Evolutionary conservation across 2,113 vertebrate species (phyloP), one percentile per base, ranked within the genome.

Genomic region (Nycticebus coucang): DNA sequence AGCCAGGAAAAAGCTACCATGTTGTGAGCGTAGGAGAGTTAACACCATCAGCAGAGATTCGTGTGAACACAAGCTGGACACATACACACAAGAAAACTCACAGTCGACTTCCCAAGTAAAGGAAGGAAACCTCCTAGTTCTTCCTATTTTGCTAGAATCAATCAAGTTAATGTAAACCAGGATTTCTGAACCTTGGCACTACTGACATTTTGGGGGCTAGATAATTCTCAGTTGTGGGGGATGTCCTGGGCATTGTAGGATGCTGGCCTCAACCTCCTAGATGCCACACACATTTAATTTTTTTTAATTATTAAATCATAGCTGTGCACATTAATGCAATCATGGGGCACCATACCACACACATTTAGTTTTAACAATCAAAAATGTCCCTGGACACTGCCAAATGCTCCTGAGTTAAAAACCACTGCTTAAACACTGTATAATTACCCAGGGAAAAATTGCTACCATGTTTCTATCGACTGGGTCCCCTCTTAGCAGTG

Each of bases 71-170:
- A 13, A 72, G 7, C 17, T 59, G 28, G 71, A 85, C 22, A 37
- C 18, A 93, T 50, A 89, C 2, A 87, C 5, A 59, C 6, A 85
- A 45, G 57, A 75, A 91, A 94, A 69, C 45, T 57, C 74, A 72
- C 0, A 83, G 77, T 60, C 71, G 80, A 89, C 74, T 64, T 69
- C 45, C 28, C 60, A 84, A 0, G 1, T n/a, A 78, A 82, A 96
- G 62, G 21, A 53, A 69, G 33, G 41, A 89, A 82, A 82, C 12
- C 90, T 13, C 3, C 30, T 35, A 87, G 41, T 71, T 55, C 21
- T 94, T 94, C 45, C 30, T 59, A 72, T 57, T 96, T 93, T 80
- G 35, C 35, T 60, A 79, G 62, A 94, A 77, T 75, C 26, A 83
- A 89, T 37, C 10, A 28, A 82, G 75, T 84, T 50, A 64, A 84